These are phyloP conservation scores for Stratiolaelaps scimitus DNA, from an alignment of 1,140 invertebrate species.

Conservation along the genomic window DNA sequence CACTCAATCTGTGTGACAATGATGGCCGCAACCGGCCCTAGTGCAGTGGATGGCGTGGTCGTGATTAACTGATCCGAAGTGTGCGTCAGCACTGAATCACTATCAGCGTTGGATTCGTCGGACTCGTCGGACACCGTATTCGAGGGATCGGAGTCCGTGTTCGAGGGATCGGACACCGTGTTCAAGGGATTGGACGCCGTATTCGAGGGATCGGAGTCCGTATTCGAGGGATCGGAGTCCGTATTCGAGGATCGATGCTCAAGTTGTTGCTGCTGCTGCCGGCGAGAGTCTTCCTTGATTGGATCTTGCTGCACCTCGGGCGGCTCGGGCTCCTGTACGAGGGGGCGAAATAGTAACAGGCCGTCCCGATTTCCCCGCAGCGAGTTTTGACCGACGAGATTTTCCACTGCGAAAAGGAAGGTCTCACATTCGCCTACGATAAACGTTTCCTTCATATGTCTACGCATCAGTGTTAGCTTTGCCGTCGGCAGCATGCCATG, in stretches of 20 bases:
- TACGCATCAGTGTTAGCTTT: constrained; percentile 5
- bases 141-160: no score
- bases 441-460: neutral
- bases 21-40: neutral
- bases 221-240: neutral
- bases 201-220: neutral
- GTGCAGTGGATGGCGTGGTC: neutral
- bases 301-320: no score
- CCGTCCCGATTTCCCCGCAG: no score
- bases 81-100: neutral
- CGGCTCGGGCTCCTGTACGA: no score
- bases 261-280: no score
- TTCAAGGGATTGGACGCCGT: no score
- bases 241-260: neutral
- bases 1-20: constrained; percentile 8
- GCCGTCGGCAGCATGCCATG: constrained; percentile 9
- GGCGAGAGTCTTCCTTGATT: no score
- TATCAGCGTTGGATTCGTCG: no score
- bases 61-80: neutral
- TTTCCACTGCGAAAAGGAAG: constrained; percentile 15
- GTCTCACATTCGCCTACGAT: constrained; percentile 10
- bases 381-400: neutral
- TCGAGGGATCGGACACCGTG: no score
- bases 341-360: no score
- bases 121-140: no score